Percentiles rank a stretch among this genome's conserved stretches.
These are phyloP conservation scores for Melanaphis sacchari DNA, from an alignment of 1,140 invertebrate species.

Conservation along the genomic window DNA sequence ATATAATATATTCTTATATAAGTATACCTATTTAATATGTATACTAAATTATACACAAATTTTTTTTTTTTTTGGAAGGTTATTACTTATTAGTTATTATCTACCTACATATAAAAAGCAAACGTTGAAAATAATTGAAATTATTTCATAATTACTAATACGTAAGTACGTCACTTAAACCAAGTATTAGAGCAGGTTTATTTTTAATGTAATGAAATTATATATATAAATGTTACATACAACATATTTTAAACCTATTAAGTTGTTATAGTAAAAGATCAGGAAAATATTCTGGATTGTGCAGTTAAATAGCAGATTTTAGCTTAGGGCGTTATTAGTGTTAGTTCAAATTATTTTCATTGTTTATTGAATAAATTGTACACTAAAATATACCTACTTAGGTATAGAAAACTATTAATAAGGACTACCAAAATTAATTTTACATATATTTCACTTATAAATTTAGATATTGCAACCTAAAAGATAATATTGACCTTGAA, in stretches of 20 bases:
- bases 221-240: too few species aligned
- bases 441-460: not conserved
- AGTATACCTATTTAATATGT: not conserved
- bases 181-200: not conserved
- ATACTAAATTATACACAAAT: not conserved
- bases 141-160: not conserved
- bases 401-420: not conserved
- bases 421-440: not conserved
- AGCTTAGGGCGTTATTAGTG: not conserved
- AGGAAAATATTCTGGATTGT: not conserved
- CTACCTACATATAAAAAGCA: not conserved
- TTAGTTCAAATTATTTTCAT: constrained; percentile 27
- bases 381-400: not conserved
- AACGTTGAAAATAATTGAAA: not conserved
- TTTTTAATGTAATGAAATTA: not conserved
- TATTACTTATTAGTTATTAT: too few species aligned
- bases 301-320: constrained; percentile 21
- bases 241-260: not conserved
- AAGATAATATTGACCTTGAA: not conserved
- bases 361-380: not conserved
- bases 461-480: not conserved
- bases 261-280: not conserved
- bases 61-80: not conserved
- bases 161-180: not conserved
- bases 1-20: not conserved